A percentile compares a stretch with the other conserved stretches of the same genome.
phyloP scores from a whole-genome alignment of 2,888 invertebrate genomes.

The Phorcus lineatus region DNA sequence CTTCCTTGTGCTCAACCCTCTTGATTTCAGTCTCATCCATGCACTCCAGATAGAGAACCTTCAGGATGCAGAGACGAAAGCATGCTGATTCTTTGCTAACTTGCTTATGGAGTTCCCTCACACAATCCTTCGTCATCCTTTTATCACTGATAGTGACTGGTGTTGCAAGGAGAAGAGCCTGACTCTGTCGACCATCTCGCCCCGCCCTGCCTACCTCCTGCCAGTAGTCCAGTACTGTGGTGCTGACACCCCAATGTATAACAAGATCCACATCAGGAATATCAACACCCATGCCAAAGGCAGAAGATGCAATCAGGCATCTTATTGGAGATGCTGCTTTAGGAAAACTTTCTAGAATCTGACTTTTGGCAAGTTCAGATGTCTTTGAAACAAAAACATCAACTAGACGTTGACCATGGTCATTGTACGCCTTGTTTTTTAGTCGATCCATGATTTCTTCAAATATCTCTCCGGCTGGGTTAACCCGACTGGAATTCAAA shows the following conservation, averaged over 20 bases:
- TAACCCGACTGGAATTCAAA: too few species aligned
- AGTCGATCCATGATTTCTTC: too few species aligned
- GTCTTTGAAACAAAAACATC: too few species aligned
- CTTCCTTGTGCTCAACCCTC: background rate
- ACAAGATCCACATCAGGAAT: background rate
- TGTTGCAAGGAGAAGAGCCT: background rate
- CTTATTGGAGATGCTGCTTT: background rate
- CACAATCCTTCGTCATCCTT: background rate
- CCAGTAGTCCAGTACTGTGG: background rate
- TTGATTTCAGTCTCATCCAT: background rate
- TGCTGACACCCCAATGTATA: background rate
- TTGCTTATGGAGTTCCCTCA: background rate
- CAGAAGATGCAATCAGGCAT: background rate
- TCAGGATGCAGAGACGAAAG: background rate
- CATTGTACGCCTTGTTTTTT: too few species aligned
- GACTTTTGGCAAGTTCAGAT: too few species aligned
- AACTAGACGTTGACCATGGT: too few species aligned
- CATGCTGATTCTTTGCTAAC: background rate
- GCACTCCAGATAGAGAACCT: background rate
- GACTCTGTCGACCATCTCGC: background rate
- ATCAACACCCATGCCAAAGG: background rate
- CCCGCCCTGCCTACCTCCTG: background rate
- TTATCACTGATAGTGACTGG: background rate
- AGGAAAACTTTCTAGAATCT: background rate
- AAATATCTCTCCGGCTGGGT: too few species aligned